Evolutionary conservation across 2,888 invertebrate species (phyloP).

Genomic region (Geotrupes spiniger): DNA sequence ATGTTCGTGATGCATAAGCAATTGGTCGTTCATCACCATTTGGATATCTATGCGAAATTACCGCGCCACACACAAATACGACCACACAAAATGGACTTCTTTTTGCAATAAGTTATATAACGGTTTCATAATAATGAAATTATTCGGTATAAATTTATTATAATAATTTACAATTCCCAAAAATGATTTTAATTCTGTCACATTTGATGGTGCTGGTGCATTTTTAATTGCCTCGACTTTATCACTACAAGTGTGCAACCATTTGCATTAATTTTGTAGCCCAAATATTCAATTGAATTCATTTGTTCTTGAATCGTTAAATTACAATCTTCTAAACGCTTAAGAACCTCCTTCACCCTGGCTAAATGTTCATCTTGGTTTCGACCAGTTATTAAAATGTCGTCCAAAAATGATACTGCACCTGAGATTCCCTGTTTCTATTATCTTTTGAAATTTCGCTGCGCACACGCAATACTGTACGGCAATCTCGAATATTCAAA

Average conservation of each 20-base stretch:
- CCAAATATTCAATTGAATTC: slow-evolving; percentile 12
- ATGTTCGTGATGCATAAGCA: too few species aligned
- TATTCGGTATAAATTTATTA: too few species aligned
- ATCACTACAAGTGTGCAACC: neutral
- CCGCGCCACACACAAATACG: too few species aligned
- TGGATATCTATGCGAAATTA: too few species aligned
- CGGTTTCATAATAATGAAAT: too few species aligned
- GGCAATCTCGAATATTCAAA: slow-evolving; percentile 31
- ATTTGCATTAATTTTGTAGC: slow-evolving; percentile 4
- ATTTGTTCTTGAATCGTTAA: slow-evolving; percentile 17
- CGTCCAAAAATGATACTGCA: neutral
- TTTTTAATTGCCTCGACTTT: neutral
- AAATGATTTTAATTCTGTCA: neutral
- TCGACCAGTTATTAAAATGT: slow-evolving; percentile 18
- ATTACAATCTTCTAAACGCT: slow-evolving; percentile 18
- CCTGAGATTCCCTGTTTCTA: slow-evolving; percentile 25
- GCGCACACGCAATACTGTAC: slow-evolving; percentile 33
- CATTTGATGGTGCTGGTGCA: neutral
- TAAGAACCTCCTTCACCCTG: slow-evolving; percentile 4
- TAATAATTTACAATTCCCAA: slow-evolving; percentile 1
- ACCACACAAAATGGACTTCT: too few species aligned
- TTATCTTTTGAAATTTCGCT: slow-evolving; percentile 36
- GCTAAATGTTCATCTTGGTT: slow-evolving; percentile 1
- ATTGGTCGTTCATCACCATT: too few species aligned
- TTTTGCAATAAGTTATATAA: too few species aligned